Conservation (phyloP, 2,888 invertebrate species). For the Microdon myrmicae region DNA sequence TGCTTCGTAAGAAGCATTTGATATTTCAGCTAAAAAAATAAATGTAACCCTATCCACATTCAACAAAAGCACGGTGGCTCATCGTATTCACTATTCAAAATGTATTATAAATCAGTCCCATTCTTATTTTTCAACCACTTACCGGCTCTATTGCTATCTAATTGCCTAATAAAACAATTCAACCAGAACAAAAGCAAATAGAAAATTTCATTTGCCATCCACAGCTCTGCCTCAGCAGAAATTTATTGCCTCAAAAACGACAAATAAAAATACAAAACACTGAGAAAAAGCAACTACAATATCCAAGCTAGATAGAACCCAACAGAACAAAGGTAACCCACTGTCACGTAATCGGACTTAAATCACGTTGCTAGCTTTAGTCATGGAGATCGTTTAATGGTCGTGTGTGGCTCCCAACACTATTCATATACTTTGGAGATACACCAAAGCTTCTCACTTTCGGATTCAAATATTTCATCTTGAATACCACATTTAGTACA, state of each 20-base stretch:
- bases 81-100: too few relatives aligned
- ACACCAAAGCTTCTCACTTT: too few relatives aligned
- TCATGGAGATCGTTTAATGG: constrained; percentile 17
- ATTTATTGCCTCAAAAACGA: constrained; percentile 7
- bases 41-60: constrained; percentile 1
- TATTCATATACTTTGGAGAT: too few relatives aligned
- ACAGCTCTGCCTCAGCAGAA: not conserved
- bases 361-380: constrained; percentile 26
- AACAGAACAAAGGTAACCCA: constrained; percentile 25
- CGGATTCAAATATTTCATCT: too few relatives aligned
- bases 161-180: constrained; percentile 11
- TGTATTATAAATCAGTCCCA: too few relatives aligned
- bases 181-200: constrained; percentile 10
- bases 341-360: constrained; percentile 31
- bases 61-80: not conserved
- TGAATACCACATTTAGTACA: too few relatives aligned
- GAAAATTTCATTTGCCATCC: constrained; percentile 4
- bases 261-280: not conserved
- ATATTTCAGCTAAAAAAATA: too few relatives aligned
- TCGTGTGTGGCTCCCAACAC: too few relatives aligned
- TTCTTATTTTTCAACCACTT: constrained; percentile 3
- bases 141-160: constrained; percentile 1
- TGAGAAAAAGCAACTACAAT: not conserved
- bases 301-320: constrained; percentile 16
- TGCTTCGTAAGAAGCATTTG: too few relatives aligned